phyloP scores from a whole-genome alignment of 2,888 invertebrate species.

The Pseudococcus longispinus region DNA sequence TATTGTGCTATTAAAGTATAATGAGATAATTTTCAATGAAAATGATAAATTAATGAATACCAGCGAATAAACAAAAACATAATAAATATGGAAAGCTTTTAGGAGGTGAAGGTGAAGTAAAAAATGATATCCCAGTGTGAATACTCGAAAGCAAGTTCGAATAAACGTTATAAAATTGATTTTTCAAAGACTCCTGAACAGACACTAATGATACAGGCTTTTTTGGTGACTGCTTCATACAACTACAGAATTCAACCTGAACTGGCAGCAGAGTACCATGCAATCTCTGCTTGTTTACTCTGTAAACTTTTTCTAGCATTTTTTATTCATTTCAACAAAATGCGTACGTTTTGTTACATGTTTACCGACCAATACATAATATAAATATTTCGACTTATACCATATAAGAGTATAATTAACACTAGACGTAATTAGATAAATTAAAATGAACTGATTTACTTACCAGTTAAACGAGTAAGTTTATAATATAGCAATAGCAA shows the following conservation, averaged over 20 bases:
- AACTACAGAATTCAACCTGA: neutral
- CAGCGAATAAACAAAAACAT: neutral
- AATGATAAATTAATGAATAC: neutral
- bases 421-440: neutral
- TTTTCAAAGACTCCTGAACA: neutral
- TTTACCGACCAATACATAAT: neutral
- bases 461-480: neutral
- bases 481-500: conserved; percentile 10
- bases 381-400: neutral
- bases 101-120: neutral
- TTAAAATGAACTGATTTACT: neutral
- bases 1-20: neutral
- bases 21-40: neutral
- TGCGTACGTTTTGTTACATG: conserved; percentile 42
- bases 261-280: conserved; percentile 8
- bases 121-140: neutral
- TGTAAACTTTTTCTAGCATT: neutral
- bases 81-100: neutral
- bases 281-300: neutral
- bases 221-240: conserved; percentile 4
- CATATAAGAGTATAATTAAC: neutral
- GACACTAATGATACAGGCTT: neutral
- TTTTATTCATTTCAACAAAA: neutral
- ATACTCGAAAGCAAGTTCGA: neutral
- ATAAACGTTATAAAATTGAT: neutral